Conservation (phyloP, 30 jellyfish, hydroid and myxozoan species). For the Mastigias papua region DNA sequence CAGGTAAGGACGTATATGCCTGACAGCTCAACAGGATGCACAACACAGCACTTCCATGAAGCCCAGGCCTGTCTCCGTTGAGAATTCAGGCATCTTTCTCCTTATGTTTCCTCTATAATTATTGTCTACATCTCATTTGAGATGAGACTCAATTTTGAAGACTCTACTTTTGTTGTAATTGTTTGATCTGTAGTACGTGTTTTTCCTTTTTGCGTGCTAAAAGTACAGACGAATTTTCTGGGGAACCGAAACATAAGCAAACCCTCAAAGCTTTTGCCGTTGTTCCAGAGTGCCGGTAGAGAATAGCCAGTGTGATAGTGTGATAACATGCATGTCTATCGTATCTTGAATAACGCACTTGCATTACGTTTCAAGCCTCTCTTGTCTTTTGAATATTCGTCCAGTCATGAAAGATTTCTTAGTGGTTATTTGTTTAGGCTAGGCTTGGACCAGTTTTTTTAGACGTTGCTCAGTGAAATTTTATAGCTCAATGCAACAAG, state of each 20-base stretch:
- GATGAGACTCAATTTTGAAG: too few species aligned
- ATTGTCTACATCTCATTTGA: neutral
- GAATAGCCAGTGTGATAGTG: neutral
- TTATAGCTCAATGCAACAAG: neutral
- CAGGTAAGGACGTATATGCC: constrained; percentile 46
- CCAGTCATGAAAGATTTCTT: neutral
- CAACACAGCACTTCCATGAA: neutral
- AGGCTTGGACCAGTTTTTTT: neutral
- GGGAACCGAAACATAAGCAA: neutral
- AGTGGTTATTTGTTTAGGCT: constrained; percentile 4
- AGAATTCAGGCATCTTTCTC: neutral
- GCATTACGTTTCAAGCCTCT: too few species aligned
- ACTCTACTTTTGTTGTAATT: too few species aligned
- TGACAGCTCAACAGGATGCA: constrained; percentile 32
- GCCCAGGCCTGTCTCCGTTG: constrained; percentile 13
- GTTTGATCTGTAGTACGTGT: too few species aligned
- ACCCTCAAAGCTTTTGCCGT: constrained; percentile 4
- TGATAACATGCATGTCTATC: too few species aligned
- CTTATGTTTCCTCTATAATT: neutral
- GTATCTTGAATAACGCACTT: too few species aligned
- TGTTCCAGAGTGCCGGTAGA: constrained; percentile 47
- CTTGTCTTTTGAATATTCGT: too few species aligned
- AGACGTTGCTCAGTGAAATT: neutral
- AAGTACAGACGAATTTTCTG: neutral
- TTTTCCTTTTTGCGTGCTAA: neutral